These are phyloP conservation scores for Rhyacophila evoluta DNA, from an alignment of 2,888 invertebrate genomes.

Conservation along the genomic window DNA sequence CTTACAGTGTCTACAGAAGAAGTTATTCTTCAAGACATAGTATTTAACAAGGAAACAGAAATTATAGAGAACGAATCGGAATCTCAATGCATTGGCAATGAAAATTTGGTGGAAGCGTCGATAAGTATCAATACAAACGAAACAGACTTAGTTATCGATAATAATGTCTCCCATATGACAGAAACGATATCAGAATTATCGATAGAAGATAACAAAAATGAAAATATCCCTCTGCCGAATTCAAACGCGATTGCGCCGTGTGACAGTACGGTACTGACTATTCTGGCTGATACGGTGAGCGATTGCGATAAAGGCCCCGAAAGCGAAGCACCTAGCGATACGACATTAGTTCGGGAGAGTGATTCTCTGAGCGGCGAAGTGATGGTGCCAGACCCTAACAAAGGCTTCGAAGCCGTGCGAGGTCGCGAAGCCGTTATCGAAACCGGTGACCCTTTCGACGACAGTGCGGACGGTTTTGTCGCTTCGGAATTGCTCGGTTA, in stretches of 20 bases:
- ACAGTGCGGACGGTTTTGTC: neutral
- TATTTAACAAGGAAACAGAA: no score
- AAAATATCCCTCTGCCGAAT: neutral
- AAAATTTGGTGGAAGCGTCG: no score
- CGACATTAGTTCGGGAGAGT: neutral
- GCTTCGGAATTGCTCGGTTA: constrained; percentile 58
- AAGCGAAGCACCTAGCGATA: neutral
- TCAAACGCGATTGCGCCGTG: neutral
- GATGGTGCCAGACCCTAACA: constrained; percentile 47
- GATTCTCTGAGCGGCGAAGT: neutral
- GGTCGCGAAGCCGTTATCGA: constrained; percentile 23
- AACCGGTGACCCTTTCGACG: neutral
- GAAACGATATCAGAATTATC: neutral
- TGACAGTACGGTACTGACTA: neutral
- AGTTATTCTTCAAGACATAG: no score
- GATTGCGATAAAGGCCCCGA: neutral
- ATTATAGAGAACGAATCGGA: no score
- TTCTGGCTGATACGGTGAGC: neutral
- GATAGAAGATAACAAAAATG: neutral
- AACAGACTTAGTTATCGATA: no score
- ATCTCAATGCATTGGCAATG: no score
- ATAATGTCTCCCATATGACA: no score
- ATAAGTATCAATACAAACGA: no score
- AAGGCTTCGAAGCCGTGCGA: constrained; percentile 32
- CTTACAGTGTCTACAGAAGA: no score